Base-by-base conservation (phyloP, 2,888 invertebrate species). In the Oligia strigilis region DNA sequence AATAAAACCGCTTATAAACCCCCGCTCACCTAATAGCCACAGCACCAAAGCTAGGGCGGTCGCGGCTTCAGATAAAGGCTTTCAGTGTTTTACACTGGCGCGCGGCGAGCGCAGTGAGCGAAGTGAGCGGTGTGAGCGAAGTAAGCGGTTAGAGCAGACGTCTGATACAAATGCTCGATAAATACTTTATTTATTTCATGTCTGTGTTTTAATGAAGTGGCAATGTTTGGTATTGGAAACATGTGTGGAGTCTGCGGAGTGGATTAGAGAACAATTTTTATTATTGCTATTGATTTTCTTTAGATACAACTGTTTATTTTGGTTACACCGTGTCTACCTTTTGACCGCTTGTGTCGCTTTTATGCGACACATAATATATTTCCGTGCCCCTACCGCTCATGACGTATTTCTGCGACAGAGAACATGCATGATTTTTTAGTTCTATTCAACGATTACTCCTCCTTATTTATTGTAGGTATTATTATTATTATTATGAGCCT, bases 11-110 rank as follows among this genome's bases (percentile, higher is more conserved):
- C 62, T 77, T 58, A 69, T 87, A 60, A 78, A n/a, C 19, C 43
- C 23, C 29, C 77, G 80, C 80, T 52, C 13, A 19, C 46, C 69
- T 83, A 64, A 77, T 76, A 52, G 88, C 89, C 88, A 58, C 78
- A 82, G 65, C 70, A 62, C 52, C 65, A 82, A 85, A 88, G 83
- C 83, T 75, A 72, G 70, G 80, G 78, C 81, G 81, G 85, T 80
- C 77, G 86, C 77, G 84, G 88, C 87, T 91, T 85, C 82, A 85
- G 89, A 91, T 91, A 91, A 90, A 90, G 89, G 88, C 89, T 89
- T 89, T 86, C 81, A 90, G 81, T 89, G 87, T 89, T 91, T 89
- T 82, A 89, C 87, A 88, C 86, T 81, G 80, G 84, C 86, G 83
- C 83, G 82, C 80, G 72, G 84, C 82, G 58, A 75, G 77, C 52